Conservation (phyloP, 2,113 vertebrate species). For the Lamprologus lemairii region DNA sequence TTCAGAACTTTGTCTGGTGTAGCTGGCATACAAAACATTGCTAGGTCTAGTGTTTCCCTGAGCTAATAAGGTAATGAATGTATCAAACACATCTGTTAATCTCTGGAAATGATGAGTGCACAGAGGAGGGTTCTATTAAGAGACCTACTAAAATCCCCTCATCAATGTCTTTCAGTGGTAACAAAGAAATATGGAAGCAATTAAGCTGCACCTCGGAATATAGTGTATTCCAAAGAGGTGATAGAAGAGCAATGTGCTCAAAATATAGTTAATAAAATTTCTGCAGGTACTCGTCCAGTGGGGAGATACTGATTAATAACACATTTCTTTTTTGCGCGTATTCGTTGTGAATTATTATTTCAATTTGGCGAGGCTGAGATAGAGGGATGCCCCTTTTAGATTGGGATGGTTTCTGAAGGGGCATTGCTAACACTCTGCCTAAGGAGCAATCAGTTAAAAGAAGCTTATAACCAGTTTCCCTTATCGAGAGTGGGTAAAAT, state of each 20-base stretch:
- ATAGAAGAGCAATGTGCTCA: slow-evolving; percentile 38
- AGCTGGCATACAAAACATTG: slow-evolving; percentile 20
- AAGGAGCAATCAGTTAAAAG: neutral
- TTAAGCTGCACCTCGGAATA: slow-evolving; percentile 26
- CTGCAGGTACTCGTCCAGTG: slow-evolving; percentile 37
- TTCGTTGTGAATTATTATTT: slow-evolving; percentile 53
- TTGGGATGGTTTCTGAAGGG: neutral
- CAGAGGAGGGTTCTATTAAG: slow-evolving; percentile 20
- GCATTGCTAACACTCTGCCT: neutral
- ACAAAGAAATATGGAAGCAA: slow-evolving; percentile 40
- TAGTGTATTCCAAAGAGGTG: slow-evolving; percentile 8
- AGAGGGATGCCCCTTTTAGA: neutral
- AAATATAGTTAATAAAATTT: slow-evolving; percentile 60
- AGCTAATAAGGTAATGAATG: slow-evolving; percentile 25
- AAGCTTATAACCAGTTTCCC: neutral
- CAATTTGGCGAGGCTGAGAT: slow-evolving; percentile 29
- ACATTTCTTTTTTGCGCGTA: slow-evolving; percentile 47
- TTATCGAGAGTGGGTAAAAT: neutral
- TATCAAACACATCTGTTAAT: slow-evolving; percentile 42
- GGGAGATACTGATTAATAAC: slow-evolving; percentile 51
- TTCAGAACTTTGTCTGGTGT: slow-evolving; percentile 7
- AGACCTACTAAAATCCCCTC: slow-evolving; percentile 25
- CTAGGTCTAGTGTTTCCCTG: neutral
- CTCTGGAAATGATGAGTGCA: slow-evolving; percentile 5
- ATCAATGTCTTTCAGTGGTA: slow-evolving; percentile 39